Base-by-base conservation (phyloP, 1,140 invertebrate species). In the Lepidurus packardi region DNA sequence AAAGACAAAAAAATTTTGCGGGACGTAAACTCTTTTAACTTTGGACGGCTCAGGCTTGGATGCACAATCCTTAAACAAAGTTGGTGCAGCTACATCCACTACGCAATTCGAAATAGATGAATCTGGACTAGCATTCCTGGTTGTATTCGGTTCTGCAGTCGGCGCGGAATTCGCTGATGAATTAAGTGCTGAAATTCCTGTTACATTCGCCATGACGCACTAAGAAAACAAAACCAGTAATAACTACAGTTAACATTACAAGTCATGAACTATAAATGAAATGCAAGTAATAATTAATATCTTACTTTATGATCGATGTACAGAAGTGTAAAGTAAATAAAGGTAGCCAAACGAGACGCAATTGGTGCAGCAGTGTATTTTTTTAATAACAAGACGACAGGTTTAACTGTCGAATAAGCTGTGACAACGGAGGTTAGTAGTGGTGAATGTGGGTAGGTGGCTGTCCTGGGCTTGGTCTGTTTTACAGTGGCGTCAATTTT, bases 111-210 rank as follows among this genome's bases (percentile, higher is more conserved):
- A 47, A 47, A 47, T 16, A 10, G 45, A 47, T 47, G 45, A 47
- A 47, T 47, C 45, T 47, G 45, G 45, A 47, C 45, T 47, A 47
- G 45, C 45, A 47, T 47, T 47, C 45, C 45, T 47, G 45, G 45
- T 47, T 47, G 45, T 47, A 47, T 47, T 47, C 45, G 45, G 45
- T 47, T 47, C 45, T 47, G 45, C 45, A 47, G 9, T 47, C 45
- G 45, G 16, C 45, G 45, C 45, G 45, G 45, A 47, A 16, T 47
- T 47, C 45, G 45, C 45, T 16, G 45, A 11, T 47, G 45, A 47
- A 11, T 47, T 47, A 9, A 47, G 45, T 47, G 45, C 45, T 47
- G 16, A 47, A 47, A 9, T 47, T 47, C 45, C 45, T 47, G 45
- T 16, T 47, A 47, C 16, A 47, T 47, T 47, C 45, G 45, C 45